Evolutionary conservation across 2,888 invertebrate species (phyloP).

Genomic region (Acronicta leporina): DNA sequence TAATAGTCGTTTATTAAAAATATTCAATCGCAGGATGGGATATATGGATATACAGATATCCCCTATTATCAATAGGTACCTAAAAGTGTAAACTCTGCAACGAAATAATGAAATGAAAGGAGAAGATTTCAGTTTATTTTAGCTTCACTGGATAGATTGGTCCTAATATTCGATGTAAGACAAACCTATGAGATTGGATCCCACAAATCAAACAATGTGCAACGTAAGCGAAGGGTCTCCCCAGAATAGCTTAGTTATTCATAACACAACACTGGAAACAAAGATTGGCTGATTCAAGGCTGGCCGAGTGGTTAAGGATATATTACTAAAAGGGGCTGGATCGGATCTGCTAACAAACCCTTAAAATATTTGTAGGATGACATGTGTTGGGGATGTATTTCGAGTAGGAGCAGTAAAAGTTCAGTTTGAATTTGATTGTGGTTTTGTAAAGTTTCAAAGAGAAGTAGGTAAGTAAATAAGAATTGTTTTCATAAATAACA

Average conservation of each 20-base stretch:
- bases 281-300: conserved; percentile 33
- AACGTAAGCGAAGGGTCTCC: conserved; percentile 7
- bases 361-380: no score
- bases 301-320: conserved; percentile 2
- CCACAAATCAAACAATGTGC: conserved; percentile 23
- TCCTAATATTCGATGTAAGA: not conserved
- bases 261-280: conserved; percentile 23
- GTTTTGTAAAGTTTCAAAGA: no score
- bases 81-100: no score
- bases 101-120: not conserved
- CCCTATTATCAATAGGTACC: conserved; percentile 5
- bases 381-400: no score
- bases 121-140: not conserved
- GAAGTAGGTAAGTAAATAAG: no score
- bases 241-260: conserved; percentile 20
- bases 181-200: not conserved
- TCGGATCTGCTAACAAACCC: no score
- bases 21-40: conserved; percentile 17
- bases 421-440: no score
- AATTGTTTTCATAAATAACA: no score
- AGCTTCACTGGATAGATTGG: not conserved
- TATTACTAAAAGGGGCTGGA: conserved; percentile 7
- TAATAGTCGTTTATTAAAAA: conserved; percentile 33
- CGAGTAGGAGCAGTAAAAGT: no score
- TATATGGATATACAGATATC: not conserved